Conservation (phyloP, 1,140 invertebrate species). For the Cardiocondyla obscurior region DNA sequence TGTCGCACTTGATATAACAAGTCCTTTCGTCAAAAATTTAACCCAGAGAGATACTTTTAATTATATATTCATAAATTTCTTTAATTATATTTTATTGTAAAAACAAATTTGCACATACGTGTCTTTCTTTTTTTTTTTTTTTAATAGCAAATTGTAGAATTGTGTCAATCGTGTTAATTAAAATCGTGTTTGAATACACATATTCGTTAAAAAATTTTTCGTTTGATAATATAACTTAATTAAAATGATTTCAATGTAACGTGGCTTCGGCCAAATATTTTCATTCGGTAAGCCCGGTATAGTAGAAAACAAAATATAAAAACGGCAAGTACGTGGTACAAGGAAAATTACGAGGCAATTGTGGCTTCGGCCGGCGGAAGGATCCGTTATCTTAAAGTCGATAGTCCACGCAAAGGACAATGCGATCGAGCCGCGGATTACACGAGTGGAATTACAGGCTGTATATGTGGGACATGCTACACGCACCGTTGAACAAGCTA, state of each 20-base stretch:
- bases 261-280: neutral
- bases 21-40: neutral
- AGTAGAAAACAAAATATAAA: neutral
- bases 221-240: neutral
- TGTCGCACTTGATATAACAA: neutral
- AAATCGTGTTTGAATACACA: neutral
- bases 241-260: neutral
- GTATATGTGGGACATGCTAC: neutral
- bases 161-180: neutral
- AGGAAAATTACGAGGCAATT: neutral
- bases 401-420: constrained; percentile 27
- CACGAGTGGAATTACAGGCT: neutral
- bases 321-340: neutral
- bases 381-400: constrained; percentile 8
- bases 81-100: neutral
- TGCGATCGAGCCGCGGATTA: constrained; percentile 11
- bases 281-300: neutral
- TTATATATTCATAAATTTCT: too few relatives aligned
- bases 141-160: neutral
- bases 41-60: too few relatives aligned
- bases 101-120: neutral
- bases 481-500: neutral
- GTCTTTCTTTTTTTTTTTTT: neutral
- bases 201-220: neutral
- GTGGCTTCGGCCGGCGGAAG: neutral